phyloP scores from a whole-genome alignment of 2,797 vertebrate species.

The Enteromius paludinosus region DNA sequence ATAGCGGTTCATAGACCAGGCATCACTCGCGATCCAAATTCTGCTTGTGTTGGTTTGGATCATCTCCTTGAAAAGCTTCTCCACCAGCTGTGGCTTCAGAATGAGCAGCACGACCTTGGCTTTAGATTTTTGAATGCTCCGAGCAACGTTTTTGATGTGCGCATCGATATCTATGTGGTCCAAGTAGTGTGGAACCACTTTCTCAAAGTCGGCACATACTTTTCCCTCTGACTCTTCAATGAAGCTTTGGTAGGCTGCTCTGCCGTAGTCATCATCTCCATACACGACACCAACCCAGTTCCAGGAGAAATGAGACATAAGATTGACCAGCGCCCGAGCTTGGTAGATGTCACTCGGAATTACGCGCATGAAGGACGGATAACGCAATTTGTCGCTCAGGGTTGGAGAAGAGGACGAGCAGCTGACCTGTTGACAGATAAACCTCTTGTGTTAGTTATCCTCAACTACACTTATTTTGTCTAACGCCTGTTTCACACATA shows the following conservation, averaged over 20 bases:
- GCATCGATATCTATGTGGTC: background rate
- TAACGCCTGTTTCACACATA: too few species aligned
- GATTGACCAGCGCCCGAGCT: constrained; percentile 57
- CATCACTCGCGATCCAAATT: constrained; percentile 65
- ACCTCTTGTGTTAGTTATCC: background rate
- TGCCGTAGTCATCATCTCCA: constrained; percentile 84
- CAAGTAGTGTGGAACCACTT: constrained; percentile 55
- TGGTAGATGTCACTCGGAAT: constrained; percentile 65
- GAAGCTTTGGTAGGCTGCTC: constrained; percentile 77
- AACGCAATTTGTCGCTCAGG: constrained; percentile 64
- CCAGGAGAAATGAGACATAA: constrained; percentile 66
- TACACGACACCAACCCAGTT: constrained; percentile 85
- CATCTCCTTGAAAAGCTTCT: constrained; percentile 61
- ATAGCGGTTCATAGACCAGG: constrained; percentile 55
- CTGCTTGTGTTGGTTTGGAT: constrained; percentile 52
- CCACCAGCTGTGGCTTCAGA: constrained; percentile 54
- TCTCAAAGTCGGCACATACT: constrained; percentile 59
- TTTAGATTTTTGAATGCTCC: constrained; percentile 42
- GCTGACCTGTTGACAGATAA: constrained; percentile 60
- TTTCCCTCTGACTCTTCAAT: constrained; percentile 68
- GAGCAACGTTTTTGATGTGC: constrained; percentile 41
- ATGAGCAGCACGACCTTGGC: constrained; percentile 60
- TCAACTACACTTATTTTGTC: background rate
- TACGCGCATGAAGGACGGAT: constrained; percentile 63
- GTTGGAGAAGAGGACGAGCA: constrained; percentile 57